Evolutionary conservation across 1,140 invertebrate species (phyloP).

Genomic region (Maconellicoccus hirsutus): DNA sequence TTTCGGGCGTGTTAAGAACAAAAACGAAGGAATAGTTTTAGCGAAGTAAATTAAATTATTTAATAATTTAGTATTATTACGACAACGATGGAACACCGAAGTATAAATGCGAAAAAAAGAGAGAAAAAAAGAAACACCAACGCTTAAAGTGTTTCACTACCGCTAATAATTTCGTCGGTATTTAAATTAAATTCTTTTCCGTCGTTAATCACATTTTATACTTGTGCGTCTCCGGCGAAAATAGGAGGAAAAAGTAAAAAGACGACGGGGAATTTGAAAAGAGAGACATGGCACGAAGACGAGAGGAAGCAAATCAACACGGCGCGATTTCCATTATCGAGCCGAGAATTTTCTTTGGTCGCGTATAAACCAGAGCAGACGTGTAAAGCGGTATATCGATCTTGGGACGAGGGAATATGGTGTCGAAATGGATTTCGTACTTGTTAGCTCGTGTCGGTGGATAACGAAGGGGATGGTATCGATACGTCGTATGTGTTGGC

Average conservation of each 20-base stretch:
- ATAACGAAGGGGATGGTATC: too few relatives aligned
- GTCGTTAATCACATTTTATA: background rate
- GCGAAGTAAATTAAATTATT: background rate
- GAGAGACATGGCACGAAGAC: background rate
- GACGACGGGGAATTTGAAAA: background rate
- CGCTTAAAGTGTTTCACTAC: background rate
- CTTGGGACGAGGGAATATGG: too few relatives aligned
- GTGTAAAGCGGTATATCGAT: background rate
- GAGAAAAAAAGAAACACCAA: background rate
- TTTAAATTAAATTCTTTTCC: conserved; percentile 10
- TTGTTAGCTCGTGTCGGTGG: too few relatives aligned
- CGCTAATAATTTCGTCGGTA: background rate
- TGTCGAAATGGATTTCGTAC: too few relatives aligned
- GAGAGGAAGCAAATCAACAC: background rate
- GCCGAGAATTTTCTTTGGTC: too few relatives aligned
- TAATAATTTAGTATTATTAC: background rate
- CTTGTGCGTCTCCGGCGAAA: background rate
- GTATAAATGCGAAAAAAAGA: too few relatives aligned
- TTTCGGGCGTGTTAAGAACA: background rate
- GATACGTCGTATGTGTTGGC: too few relatives aligned
- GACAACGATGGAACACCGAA: too few relatives aligned
- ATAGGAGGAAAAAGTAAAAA: background rate
- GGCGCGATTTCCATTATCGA: too few relatives aligned
- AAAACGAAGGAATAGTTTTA: background rate
- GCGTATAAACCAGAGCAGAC: too few relatives aligned